Percentiles rank a stretch among this genome's conserved stretches.
Conservation (phyloP, 1,140 invertebrate genomes). For the Conopomorpha cramerella region DNA sequence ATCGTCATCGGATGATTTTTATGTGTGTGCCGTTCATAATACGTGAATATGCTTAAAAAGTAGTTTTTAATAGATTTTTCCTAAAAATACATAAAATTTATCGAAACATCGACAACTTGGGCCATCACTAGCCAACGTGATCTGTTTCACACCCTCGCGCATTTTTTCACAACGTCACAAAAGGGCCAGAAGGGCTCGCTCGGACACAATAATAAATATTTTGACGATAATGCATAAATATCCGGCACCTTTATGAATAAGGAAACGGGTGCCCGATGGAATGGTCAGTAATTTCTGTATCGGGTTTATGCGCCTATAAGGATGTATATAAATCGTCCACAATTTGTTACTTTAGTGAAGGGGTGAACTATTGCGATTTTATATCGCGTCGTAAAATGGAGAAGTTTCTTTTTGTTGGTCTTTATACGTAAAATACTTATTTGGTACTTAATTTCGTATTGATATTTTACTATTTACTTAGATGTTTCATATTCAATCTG, state of each 20-base stretch:
- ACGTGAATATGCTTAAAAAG: no score
- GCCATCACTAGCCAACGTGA: conserved; percentile 15
- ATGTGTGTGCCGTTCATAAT: no score
- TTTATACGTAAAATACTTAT: no score
- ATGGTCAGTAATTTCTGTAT: conserved; percentile 36
- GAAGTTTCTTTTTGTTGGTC: no score
- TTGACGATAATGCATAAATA: conserved; percentile 60
- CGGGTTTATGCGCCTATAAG: conserved; percentile 37
- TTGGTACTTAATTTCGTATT: no score
- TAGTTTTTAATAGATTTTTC: no score
- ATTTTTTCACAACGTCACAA: conserved; percentile 46
- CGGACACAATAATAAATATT: conserved; percentile 57
- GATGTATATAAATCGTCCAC: conserved; percentile 41
- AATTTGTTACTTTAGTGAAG: conserved; percentile 41
- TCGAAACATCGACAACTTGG: conserved; percentile 10
- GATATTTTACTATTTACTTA: no score
- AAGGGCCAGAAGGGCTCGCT: conserved; percentile 38
- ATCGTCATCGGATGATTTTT: no score
- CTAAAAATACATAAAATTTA: no score
- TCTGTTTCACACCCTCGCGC: conserved; percentile 49
- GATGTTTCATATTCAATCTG: no score
- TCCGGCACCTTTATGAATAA: conserved; percentile 57
- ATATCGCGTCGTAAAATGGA: no score
- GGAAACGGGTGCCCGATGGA: conserved; percentile 37
- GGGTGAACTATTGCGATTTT: conserved; percentile 19